Evolutionary conservation across 2,797 vertebrate species (phyloP).

Genomic region (Artibeus jamaicensis): DNA sequence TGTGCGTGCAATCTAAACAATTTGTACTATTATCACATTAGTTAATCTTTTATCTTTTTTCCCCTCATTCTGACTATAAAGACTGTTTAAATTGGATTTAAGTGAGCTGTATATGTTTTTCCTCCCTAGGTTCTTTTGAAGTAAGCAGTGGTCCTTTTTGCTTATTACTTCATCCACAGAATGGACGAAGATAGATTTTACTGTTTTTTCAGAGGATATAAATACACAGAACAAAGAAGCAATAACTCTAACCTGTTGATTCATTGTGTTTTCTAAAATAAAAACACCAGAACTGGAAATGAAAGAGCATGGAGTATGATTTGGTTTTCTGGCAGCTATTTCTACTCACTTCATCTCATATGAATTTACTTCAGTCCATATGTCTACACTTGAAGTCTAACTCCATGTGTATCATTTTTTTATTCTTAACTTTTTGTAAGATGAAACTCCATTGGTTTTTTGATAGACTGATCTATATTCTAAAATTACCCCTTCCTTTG

Average conservation of each 20-base stretch:
- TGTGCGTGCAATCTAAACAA: background rate
- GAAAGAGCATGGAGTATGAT: background rate
- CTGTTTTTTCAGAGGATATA: conserved; percentile 17
- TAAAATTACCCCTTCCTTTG: background rate
- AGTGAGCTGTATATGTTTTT: conserved; percentile 22
- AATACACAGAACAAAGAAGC: conserved; percentile 40
- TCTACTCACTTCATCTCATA: background rate
- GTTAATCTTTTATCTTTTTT: background rate
- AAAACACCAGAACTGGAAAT: conserved; percentile 39
- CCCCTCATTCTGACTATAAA: background rate
- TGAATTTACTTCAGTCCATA: background rate
- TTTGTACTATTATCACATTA: conserved; percentile 13
- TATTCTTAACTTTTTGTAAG: background rate
- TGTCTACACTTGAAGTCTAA: background rate
- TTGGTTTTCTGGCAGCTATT: conserved; percentile 29
- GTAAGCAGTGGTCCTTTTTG: conserved; percentile 11
- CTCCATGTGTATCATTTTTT: background rate
- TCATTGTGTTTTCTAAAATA: conserved; percentile 56
- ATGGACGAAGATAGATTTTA: conserved; percentile 49
- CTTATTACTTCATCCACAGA: conserved; percentile 3
- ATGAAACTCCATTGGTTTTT: conserved; percentile 7
- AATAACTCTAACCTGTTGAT: background rate
- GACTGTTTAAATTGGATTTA: conserved; percentile 28
- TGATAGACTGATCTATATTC: background rate
- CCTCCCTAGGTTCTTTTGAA: conserved; percentile 43